Evolutionary conservation across 2,113 vertebrate species (phyloP), one percentile per base, ranked within the genome.

Genomic region (Oncorhynchus keta): DNA sequence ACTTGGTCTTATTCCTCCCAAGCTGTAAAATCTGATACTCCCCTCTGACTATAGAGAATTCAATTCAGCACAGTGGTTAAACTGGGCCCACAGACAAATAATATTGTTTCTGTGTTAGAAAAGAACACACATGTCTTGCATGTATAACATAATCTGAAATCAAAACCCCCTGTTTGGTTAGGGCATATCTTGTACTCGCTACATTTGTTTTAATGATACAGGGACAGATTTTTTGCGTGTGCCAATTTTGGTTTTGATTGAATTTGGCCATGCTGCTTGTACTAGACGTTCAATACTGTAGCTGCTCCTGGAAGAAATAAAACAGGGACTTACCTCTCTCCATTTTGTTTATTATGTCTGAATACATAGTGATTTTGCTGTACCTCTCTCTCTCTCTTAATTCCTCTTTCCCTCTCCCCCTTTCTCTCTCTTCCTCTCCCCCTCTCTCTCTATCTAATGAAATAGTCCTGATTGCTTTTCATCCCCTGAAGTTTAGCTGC

Each of bases 1-100:
- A 78, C 84, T 81, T 75, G 73, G 79, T 84, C 68, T 69, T 69
- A 75, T 86, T 90, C 86, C 77, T 73, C 90, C 92, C 90, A 91
- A 89, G 82, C 91, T 92, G 90, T 85, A 88, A 76, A 13, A 71
- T 72, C 72, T 55, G 80, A 76, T 83, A 62, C 16, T 57, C 51
- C 59, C 5, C n/a, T 62, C 59, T 62, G n/a, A 62, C 8, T 24
- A 16, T 83, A 74, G 76, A 55, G 82, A 76, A 77, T 81, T 49
- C 30, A 73, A 84, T 88, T 83, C 88, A 89, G 89, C 86, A 82
- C 73, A 61, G 76, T 85, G 62, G 39, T 16, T 22, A 62, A 62
- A 62, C 59, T 62, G 4, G 59, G 39, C 39, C 39, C 39, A 45
- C 9, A 45, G 39, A 45, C 39, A 45, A 45, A 45, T 11, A 45